Conservation (phyloP, 1,140 invertebrate species). For the Euborellia annulipes region DNA sequence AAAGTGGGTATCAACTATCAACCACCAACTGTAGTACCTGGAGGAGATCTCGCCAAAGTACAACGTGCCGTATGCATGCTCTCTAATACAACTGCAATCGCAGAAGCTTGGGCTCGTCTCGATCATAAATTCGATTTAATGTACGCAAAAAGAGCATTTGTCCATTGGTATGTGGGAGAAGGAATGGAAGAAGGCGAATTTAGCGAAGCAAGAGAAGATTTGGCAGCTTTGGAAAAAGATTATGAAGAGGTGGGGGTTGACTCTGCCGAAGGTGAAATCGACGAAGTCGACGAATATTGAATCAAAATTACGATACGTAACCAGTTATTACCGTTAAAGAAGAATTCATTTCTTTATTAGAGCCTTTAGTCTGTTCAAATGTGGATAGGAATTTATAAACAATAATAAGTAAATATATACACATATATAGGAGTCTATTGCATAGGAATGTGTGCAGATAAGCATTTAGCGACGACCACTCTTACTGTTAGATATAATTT, state of each 20-base stretch:
- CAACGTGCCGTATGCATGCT: slow-evolving; percentile 56
- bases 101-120: slow-evolving; percentile 58
- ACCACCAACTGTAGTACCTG: too few relatives aligned
- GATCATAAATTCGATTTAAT: slow-evolving; percentile 64
- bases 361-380: too few relatives aligned
- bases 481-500: too few relatives aligned
- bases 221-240: slow-evolving; percentile 39
- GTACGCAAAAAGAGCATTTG: slow-evolving; percentile 36
- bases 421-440: too few relatives aligned
- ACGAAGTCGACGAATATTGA: slow-evolving; percentile 6
- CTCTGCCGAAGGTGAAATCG: slow-evolving; percentile 19
- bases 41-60: too few relatives aligned
- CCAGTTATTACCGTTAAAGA: too few relatives aligned
- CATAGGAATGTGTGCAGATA: too few relatives aligned
- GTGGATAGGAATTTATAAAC: too few relatives aligned
- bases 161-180: slow-evolving; percentile 38
- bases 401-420: too few relatives aligned
- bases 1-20: slow-evolving; percentile 20
- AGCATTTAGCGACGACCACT: too few relatives aligned
- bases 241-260: slow-evolving; percentile 35
- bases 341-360: too few relatives aligned
- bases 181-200: slow-evolving; percentile 43
- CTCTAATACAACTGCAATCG: slow-evolving; percentile 66
- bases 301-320: too few relatives aligned
- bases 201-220: slow-evolving; percentile 39